Evolutionary conservation across 1,140 invertebrate genomes (phyloP).

Genomic region (Philotrypesis tridentata): DNA sequence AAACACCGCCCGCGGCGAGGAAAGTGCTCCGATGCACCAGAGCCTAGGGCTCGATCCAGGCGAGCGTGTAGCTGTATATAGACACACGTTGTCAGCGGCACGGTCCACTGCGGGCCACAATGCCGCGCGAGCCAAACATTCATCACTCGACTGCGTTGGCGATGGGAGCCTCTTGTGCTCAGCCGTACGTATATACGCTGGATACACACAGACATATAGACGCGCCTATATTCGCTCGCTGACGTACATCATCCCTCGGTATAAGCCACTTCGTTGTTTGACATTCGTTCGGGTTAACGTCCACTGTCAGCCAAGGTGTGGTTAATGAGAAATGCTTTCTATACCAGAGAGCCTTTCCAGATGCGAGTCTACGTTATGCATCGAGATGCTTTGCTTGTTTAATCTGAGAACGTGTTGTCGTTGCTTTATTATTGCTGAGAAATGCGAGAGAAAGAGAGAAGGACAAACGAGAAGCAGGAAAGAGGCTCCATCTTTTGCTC

Average conservation of each 20-base stretch:
- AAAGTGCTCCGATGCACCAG: background rate
- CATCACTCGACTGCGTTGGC: background rate
- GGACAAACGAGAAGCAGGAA: too few relatives aligned
- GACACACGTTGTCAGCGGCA: background rate
- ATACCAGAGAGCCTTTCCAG: too few relatives aligned
- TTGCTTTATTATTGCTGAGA: background rate
- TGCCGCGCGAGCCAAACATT: background rate
- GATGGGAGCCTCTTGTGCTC: background rate
- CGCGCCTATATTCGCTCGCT: background rate
- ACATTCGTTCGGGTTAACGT: background rate
- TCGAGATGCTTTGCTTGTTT: background rate
- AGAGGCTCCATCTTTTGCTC: background rate
- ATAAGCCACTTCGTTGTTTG: background rate
- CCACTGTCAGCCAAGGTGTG: too few relatives aligned
- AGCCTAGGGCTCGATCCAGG: background rate
- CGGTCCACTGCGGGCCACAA: background rate
- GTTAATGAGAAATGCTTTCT: too few relatives aligned
- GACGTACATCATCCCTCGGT: conserved; percentile 11
- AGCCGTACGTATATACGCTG: background rate
- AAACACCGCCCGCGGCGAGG: background rate
- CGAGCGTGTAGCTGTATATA: too few relatives aligned
- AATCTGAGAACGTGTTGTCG: background rate
- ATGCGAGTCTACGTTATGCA: too few relatives aligned
- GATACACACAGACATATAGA: background rate
- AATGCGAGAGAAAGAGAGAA: background rate